Conservation (phyloP, 92 coral and sea anemone species). For the Heliopora coerulea region DNA sequence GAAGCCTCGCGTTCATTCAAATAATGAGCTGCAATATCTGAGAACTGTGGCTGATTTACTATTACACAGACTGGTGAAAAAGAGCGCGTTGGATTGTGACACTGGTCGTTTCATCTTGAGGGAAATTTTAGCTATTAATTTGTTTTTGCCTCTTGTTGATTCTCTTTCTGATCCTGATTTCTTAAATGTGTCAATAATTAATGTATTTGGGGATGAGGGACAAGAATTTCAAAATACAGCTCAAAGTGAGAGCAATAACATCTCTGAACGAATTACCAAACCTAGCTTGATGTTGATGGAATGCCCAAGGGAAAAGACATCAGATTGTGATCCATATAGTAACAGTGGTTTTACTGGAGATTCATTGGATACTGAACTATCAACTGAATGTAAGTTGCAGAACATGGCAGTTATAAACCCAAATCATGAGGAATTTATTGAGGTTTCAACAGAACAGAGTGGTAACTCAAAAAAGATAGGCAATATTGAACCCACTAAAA, state of each 20-base stretch:
- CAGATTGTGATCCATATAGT: neutral
- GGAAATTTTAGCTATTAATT: slow-evolving; percentile 77
- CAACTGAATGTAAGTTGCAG: slow-evolving; percentile 2
- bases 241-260: neutral
- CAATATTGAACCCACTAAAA: too few relatives aligned
- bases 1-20: slow-evolving; percentile 45
- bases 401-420: neutral
- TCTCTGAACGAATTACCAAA: neutral
- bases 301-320: neutral
- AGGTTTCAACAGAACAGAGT: neutral
- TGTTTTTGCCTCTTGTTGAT: slow-evolving; percentile 58
- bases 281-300: neutral
- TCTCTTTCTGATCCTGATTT: slow-evolving; percentile 74
- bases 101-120: slow-evolving; percentile 88
- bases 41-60: slow-evolving; percentile 76
- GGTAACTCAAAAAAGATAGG: neutral
- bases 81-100: slow-evolving; percentile 67
- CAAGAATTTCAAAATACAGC: neutral
- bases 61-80: slow-evolving; percentile 57
- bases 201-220: slow-evolving; percentile 48
- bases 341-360: neutral
- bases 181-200: slow-evolving; percentile 74
- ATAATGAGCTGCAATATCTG: slow-evolving; percentile 73
- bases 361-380: neutral
- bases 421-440: slow-evolving; percentile 5